These are phyloP conservation scores for Anastatus disparis DNA, from an alignment of 1,140 invertebrate genomes.

Conservation along the genomic window DNA sequence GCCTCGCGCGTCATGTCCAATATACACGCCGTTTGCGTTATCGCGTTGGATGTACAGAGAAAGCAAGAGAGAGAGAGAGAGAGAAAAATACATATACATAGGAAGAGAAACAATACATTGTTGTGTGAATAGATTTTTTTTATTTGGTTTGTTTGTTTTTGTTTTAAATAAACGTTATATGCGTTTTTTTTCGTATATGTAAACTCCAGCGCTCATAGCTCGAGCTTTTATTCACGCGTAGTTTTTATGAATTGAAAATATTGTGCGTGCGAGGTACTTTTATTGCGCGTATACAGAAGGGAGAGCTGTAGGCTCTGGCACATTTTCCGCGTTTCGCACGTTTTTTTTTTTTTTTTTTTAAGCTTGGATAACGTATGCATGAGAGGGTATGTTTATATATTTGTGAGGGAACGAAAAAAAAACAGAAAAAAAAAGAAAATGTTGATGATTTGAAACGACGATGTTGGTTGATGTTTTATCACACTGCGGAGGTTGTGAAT, in stretches of 20 bases:
- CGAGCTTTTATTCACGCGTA: neutral
- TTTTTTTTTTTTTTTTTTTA: too few relatives aligned
- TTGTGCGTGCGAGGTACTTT: neutral
- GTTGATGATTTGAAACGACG: constrained; percentile 11
- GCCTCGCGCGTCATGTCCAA: constrained; percentile 15
- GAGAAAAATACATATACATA: too few relatives aligned
- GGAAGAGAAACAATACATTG: too few relatives aligned
- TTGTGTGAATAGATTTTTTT: constrained; percentile 2
- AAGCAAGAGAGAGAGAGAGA: too few relatives aligned
- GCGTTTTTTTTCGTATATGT: neutral
- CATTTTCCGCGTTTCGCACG: constrained; percentile 28
- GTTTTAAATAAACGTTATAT: neutral
- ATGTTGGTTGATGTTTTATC: constrained; percentile 6
- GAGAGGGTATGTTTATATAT: neutral
- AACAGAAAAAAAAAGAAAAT: too few relatives aligned
- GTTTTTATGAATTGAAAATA: constrained; percentile 26
- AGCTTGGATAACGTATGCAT: constrained; percentile 20
- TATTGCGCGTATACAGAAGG: neutral
- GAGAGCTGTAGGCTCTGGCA: neutral
- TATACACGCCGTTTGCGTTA: constrained; percentile 21
- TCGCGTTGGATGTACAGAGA: too few relatives aligned
- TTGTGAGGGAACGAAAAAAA: neutral
- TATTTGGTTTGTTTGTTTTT: neutral
- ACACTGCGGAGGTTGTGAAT: neutral
- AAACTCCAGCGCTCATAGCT: neutral